These are phyloP conservation scores for Salminus brasiliensis DNA, from an alignment of 2,113 vertebrate species.

Conservation along the genomic window DNA sequence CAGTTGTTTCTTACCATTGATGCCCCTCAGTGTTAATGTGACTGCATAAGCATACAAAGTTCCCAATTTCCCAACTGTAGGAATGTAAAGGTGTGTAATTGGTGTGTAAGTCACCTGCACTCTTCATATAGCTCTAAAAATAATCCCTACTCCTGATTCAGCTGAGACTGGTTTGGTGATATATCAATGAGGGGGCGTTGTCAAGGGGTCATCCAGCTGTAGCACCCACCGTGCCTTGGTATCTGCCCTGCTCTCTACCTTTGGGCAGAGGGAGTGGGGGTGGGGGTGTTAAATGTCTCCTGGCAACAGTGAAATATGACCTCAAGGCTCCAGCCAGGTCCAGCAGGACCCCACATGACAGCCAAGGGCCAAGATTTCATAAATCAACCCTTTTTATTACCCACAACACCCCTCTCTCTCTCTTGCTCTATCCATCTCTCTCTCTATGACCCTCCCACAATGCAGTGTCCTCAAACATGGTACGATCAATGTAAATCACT, in stretches of 20 bases:
- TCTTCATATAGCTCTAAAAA: constrained; percentile 40
- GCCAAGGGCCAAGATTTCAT: constrained; percentile 65
- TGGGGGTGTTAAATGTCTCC: constrained; percentile 53
- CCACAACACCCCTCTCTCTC: constrained; percentile 45
- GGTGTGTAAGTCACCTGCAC: neutral
- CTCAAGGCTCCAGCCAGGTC: constrained; percentile 65
- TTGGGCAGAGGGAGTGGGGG: constrained; percentile 38
- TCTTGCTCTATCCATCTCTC: constrained; percentile 52
- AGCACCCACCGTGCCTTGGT: constrained; percentile 54
- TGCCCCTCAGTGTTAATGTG: too few species aligned
- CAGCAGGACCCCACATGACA: constrained; percentile 69
- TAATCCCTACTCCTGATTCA: constrained; percentile 15
- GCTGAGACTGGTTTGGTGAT: constrained; percentile 38
- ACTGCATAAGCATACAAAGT: too few species aligned
- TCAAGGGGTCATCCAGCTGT: constrained; percentile 57
- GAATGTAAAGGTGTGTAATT: neutral
- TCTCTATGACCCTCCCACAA: constrained; percentile 51
- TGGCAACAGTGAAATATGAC: constrained; percentile 71
- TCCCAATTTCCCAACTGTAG: neutral
- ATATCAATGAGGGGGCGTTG: constrained; percentile 43
- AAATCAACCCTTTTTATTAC: constrained; percentile 75
- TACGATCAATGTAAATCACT: constrained; percentile 69
- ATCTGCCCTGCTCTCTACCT: constrained; percentile 37
- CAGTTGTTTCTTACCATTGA: too few species aligned
- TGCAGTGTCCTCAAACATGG: constrained; percentile 56